Evolutionary conservation across 2,888 invertebrate species (phyloP).

Genomic region (Drosophila imparisetae): DNA sequence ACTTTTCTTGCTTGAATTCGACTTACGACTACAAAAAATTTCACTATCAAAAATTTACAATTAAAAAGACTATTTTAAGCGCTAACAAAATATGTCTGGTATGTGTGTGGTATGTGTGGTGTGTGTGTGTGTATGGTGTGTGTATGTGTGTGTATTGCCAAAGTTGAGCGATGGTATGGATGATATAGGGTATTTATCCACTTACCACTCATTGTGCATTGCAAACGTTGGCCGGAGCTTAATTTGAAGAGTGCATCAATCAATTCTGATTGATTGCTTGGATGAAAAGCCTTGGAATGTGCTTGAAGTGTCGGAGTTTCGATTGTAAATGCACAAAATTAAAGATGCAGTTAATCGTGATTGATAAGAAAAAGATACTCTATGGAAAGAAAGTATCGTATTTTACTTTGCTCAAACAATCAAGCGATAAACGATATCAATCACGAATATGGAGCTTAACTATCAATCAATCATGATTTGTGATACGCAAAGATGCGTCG

Average conservation of each 20-base stretch:
- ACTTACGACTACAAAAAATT: conserved; percentile 55
- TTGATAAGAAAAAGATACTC: neutral
- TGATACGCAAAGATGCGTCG: neutral
- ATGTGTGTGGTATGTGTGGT: conserved; percentile 39
- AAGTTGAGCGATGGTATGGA: conserved; percentile 28
- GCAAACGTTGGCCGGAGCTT: conserved; percentile 26
- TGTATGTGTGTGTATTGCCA: conserved; percentile 41
- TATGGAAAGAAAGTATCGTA: neutral
- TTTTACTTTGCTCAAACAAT: neutral
- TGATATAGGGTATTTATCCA: conserved; percentile 20
- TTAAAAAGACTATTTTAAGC: conserved; percentile 55
- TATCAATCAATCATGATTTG: conserved; percentile 8
- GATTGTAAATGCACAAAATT: neutral
- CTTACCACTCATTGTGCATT: conserved; percentile 30
- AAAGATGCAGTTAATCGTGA: neutral
- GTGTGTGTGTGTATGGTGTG: conserved; percentile 23
- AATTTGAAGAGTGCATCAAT: conserved; percentile 3
- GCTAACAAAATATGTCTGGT: conserved; percentile 64
- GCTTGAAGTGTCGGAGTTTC: conserved; percentile 46
- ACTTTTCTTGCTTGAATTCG: conserved; percentile 38
- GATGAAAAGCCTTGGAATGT: conserved; percentile 54
- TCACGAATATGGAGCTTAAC: neutral
- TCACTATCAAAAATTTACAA: conserved; percentile 50
- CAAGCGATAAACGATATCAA: neutral
- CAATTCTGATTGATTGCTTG: conserved; percentile 9